Conservation (phyloP, 2,888 invertebrate species). For the Meta bourneti region DNA sequence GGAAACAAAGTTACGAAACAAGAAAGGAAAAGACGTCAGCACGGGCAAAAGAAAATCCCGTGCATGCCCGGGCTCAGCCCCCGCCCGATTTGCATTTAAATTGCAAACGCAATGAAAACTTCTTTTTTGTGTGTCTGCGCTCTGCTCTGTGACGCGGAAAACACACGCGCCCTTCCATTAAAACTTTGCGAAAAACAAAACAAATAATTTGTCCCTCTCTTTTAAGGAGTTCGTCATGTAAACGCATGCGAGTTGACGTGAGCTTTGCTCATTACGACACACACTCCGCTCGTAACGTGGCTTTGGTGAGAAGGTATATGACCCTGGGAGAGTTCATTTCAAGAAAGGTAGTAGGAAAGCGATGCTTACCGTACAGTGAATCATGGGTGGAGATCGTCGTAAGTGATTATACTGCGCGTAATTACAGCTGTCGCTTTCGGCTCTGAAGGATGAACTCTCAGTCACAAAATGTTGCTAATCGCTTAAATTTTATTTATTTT, state of each 20-base stretch:
- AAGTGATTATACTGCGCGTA: too few species aligned
- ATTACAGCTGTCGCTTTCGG: too few species aligned
- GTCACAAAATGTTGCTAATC: too few species aligned
- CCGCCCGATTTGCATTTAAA: conserved; percentile 60
- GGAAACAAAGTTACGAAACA: conserved; percentile 10
- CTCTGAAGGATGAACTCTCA: too few species aligned
- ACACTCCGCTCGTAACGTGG: neutral
- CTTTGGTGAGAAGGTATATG: neutral
- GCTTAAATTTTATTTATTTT: too few species aligned
- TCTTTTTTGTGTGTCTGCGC: conserved; percentile 7
- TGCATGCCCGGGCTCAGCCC: neutral
- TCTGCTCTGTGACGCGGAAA: neutral
- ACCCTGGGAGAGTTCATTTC: neutral
- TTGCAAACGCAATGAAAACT: conserved; percentile 47
- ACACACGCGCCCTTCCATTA: neutral
- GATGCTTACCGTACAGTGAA: too few species aligned
- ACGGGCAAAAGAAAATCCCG: too few species aligned
- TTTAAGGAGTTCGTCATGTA: neutral
- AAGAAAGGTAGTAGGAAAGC: too few species aligned
- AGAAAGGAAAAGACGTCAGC: neutral
- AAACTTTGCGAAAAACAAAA: conserved; percentile 7
- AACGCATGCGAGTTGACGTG: conserved; percentile 43
- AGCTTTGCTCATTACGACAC: conserved; percentile 23
- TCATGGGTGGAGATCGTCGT: too few species aligned
- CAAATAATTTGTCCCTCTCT: conserved; percentile 42